phyloP scores from a whole-genome alignment of 64 coral and sea anemone genomes.

The Hydrozoanthus tunicans region DNA sequence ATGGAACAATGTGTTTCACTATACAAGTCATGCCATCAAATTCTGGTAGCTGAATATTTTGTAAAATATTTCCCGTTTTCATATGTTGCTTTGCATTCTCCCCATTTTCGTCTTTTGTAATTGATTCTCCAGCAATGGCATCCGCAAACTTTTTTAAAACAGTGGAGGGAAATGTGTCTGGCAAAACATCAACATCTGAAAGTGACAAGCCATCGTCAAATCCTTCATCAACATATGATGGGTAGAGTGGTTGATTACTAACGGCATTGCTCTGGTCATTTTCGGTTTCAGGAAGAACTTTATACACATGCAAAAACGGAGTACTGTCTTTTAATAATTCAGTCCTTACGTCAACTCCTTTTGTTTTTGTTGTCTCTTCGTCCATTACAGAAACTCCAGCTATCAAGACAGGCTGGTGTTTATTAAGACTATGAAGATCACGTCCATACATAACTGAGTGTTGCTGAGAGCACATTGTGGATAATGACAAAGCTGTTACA shows the following conservation, averaged over 20 bases:
- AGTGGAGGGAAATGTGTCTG: conserved; percentile 70
- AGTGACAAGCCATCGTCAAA: conserved; percentile 67
- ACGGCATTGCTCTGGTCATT: not conserved
- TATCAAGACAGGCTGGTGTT: conserved; percentile 40
- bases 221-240: conserved; percentile 64
- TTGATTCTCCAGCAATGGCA: conserved; percentile 65
- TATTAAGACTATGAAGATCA: conserved; percentile 48
- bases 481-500: conserved; percentile 39
- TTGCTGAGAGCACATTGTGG: conserved; percentile 42
- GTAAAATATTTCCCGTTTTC: conserved; percentile 61
- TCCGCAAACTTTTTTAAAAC: conserved; percentile 85
- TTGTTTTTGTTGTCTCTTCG: not conserved
- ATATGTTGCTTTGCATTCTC: conserved; percentile 50
- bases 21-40: conserved; percentile 42
- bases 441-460: conserved; percentile 50
- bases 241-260: conserved; percentile 32
- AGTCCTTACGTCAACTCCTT: not conserved
- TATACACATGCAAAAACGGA: conserved; percentile 48
- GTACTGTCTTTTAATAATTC: not conserved
- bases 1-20: conserved; percentile 74
- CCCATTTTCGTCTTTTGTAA: not conserved
- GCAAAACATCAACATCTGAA: conserved; percentile 53
- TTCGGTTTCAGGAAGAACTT: conserved; percentile 30
- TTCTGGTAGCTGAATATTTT: conserved; percentile 65
- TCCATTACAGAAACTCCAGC: conserved; percentile 11